Evolutionary conservation across 64 coral and sea anemone species (phyloP).

Genomic region (Astreopora myriophthalma): DNA sequence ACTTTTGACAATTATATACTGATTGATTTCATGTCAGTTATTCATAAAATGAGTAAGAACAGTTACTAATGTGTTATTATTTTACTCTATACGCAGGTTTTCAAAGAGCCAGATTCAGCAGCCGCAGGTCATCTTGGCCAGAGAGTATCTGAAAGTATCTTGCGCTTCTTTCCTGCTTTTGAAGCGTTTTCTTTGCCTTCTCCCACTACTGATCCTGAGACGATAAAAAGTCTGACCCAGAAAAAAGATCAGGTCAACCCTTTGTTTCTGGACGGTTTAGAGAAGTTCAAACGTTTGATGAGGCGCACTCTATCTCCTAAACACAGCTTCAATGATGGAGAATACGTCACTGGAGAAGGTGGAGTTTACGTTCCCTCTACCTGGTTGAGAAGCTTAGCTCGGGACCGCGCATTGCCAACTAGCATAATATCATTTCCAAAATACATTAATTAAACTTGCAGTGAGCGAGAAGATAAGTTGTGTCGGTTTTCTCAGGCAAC

Average conservation of each 20-base stretch:
- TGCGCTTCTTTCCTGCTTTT: slow-evolving; percentile 73
- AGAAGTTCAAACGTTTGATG: slow-evolving; percentile 52
- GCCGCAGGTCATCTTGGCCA: neutral
- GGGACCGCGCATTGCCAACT: neutral
- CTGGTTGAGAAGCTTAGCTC: neutral
- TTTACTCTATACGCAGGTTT: slow-evolving; percentile 34
- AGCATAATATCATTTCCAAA: neutral
- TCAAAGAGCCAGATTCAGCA: slow-evolving; percentile 18
- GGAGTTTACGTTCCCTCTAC: neutral
- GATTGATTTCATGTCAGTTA: neutral
- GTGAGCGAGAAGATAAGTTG: neutral
- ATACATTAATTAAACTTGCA: neutral
- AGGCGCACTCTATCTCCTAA: slow-evolving; percentile 35
- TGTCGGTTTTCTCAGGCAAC: too few species aligned
- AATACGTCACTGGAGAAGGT: slow-evolving; percentile 84
- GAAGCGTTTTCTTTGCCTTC: slow-evolving; percentile 68
- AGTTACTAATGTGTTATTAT: neutral
- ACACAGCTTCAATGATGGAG: slow-evolving; percentile 65
- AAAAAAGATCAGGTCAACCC: slow-evolving; percentile 8
- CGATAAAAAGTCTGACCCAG: slow-evolving; percentile 48
- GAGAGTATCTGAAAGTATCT: slow-evolving; percentile 57
- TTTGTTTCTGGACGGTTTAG: slow-evolving; percentile 29
- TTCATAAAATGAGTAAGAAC: neutral
- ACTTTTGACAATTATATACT: neutral
- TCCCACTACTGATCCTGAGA: slow-evolving; percentile 49